Conservation (phyloP, 92 coral and sea anemone genomes). For the Scolanthus callimorphus region DNA sequence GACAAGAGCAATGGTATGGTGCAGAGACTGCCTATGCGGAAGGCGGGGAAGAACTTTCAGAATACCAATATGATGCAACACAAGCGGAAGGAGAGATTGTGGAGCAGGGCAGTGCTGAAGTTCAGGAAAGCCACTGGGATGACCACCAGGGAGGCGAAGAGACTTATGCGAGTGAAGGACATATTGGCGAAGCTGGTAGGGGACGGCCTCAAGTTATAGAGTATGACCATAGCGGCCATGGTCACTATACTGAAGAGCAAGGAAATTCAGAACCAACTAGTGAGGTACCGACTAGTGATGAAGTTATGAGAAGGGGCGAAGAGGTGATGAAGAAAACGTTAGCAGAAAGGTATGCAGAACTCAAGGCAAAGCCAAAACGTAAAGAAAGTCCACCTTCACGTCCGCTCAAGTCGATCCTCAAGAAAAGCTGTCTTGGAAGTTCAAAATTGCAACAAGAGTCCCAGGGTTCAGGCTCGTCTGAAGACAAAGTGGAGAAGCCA, state of each 20-base stretch:
- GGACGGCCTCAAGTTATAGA: conserved; percentile 9
- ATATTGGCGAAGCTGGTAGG: not conserved
- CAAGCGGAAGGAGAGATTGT: not conserved
- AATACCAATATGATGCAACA: conserved; percentile 6
- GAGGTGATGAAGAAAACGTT: not conserved
- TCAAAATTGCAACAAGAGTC: conserved; percentile 10
- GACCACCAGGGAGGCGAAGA: conserved; percentile 6
- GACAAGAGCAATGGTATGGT: conserved; percentile 14
- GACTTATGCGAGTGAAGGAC: not conserved
- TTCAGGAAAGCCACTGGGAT: not conserved
- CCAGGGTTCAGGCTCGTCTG: not conserved
- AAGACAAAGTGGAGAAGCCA: conserved; percentile 1
- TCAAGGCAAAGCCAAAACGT: not conserved
- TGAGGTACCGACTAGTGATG: not conserved
- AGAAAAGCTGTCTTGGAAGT: conserved; percentile 32
- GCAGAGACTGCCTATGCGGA: conserved; percentile 10
- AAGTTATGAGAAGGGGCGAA: conserved; percentile 1
- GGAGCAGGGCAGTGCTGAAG: no score
- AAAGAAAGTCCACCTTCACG: not conserved
- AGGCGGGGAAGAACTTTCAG: conserved; percentile 12
- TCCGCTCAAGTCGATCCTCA: conserved; percentile 79
- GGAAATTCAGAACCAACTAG: not conserved
- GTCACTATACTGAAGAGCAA: not conserved
- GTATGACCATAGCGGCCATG: not conserved
- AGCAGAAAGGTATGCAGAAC: not conserved